Percentiles rank a stretch among this genome's conserved stretches.
phyloP scores from a whole-genome alignment of 64 coral and sea anemone genomes.

The Anthopleura sola region DNA sequence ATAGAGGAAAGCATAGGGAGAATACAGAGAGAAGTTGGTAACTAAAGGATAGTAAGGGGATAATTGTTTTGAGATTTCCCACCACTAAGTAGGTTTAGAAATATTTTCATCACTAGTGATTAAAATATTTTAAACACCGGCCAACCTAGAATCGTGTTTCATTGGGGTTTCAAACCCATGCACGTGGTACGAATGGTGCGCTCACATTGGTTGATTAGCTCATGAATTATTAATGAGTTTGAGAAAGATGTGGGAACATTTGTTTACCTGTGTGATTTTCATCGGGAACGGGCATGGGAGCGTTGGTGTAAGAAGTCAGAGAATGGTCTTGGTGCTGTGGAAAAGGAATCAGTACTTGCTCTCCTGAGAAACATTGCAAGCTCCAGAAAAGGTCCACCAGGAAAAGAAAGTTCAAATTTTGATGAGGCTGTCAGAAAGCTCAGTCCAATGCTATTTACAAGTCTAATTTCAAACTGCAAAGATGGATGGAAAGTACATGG shows the following conservation, averaged over 20 bases:
- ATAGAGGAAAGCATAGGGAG: no score
- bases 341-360: slow-evolving; percentile 3
- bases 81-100: no score
- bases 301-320: slow-evolving; percentile 1
- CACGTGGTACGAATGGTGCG: no score
- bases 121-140: no score
- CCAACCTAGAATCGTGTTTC: no score
- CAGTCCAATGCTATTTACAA: not conserved
- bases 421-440: not conserved
- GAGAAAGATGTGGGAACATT: slow-evolving; percentile 14
- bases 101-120: no score
- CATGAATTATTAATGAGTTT: no score
- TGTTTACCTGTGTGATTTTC: slow-evolving; percentile 25
- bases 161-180: no score
- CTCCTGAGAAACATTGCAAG: not conserved
- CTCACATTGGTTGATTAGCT: no score
- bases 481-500: not conserved
- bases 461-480: slow-evolving; percentile 15
- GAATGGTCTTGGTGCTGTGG: slow-evolving; percentile 4
- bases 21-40: no score
- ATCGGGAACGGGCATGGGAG: slow-evolving; percentile 26
- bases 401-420: not conserved
- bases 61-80: no score
- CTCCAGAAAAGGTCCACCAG: slow-evolving; percentile 4
- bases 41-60: no score